Base-by-base conservation (phyloP, 2,888 invertebrate species). In the Diogma glabrata region DNA sequence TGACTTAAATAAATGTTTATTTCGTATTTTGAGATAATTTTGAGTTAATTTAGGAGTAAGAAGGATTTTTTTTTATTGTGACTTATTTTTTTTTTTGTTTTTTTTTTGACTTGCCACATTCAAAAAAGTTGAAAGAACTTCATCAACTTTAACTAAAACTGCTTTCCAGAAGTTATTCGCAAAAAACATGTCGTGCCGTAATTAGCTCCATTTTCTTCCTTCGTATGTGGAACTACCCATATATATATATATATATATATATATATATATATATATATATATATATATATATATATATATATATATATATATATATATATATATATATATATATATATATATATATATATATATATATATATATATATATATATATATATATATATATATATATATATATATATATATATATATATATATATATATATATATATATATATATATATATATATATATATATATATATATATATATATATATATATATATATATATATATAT, bases 321-420 rank as follows among this genome's bases (percentile, higher is more conserved):
- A 33, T 33, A 33, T 33, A 33, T 33, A 33, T 33, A 33, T 33
- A 33, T 33, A 33, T 33, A 33, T 33, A 33, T 33, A 33, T 33
- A 33, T 33, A 33, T 33, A 33, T 33, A 33, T 33, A 33, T 36
- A 14, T 36, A 36, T 36, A 36, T 36, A 36, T 36, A 36, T 36
- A 36, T 36, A 36, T 36, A 36, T 36, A 36, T 36, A 36, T 36
- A 36, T 36, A 14, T 36, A 36, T 36, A 36, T 36, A 14, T 36
- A 36, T 36, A 36, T 36, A 36, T 36, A 36, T 36, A 36, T 36
- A 36, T 36, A 36, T 36, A 36, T 36, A 36, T 36, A 36, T 36
- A 36, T 36, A 36, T 36, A 36, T 36, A 36, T 36, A 36, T 36
- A 36, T 14, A 36, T 14, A 14, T 36, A 36, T 14, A 36, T 36